Conservation (phyloP, 2,113 vertebrate species). For the Chaetodon trifascialis region DNA sequence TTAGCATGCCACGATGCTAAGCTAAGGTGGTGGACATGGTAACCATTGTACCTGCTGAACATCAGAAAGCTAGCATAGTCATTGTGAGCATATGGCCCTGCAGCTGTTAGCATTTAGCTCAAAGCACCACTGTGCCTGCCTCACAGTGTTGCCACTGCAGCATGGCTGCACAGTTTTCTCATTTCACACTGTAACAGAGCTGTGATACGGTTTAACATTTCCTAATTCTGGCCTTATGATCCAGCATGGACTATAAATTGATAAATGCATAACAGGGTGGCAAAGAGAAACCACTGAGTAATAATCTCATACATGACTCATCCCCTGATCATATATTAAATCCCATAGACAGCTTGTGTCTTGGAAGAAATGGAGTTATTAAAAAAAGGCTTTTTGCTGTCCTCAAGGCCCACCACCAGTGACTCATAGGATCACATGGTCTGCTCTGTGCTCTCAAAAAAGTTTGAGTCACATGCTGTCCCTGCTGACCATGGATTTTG, state of each 20-base stretch:
- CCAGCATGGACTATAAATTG: not conserved
- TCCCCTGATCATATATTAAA: slow-evolving; percentile 24
- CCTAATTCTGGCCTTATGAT: not conserved
- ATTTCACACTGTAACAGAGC: not conserved
- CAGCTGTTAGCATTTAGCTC: not conserved
- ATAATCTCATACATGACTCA: slow-evolving; percentile 31
- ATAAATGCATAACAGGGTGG: not conserved
- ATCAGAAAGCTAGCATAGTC: too few species aligned
- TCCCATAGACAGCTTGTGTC: slow-evolving; percentile 27
- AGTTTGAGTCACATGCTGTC: slow-evolving; percentile 33
- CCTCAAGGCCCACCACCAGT: slow-evolving; percentile 27
- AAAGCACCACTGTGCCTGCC: not conserved
- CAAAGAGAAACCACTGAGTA: not conserved
- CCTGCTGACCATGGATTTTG: slow-evolving; percentile 8
- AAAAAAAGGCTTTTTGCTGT: slow-evolving; percentile 40
- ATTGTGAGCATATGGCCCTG: not conserved
- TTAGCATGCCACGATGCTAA: not conserved
- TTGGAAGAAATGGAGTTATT: slow-evolving; percentile 35
- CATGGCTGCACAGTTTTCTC: not conserved
- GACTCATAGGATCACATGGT: slow-evolving; percentile 51
- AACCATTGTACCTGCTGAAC: too few species aligned
- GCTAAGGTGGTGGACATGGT: not conserved
- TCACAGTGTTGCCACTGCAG: not conserved
- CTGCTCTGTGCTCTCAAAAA: slow-evolving; percentile 26
- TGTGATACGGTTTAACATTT: not conserved